Base-by-base conservation (phyloP, 1,140 invertebrate species). In the Sinonovacula constricta region DNA sequence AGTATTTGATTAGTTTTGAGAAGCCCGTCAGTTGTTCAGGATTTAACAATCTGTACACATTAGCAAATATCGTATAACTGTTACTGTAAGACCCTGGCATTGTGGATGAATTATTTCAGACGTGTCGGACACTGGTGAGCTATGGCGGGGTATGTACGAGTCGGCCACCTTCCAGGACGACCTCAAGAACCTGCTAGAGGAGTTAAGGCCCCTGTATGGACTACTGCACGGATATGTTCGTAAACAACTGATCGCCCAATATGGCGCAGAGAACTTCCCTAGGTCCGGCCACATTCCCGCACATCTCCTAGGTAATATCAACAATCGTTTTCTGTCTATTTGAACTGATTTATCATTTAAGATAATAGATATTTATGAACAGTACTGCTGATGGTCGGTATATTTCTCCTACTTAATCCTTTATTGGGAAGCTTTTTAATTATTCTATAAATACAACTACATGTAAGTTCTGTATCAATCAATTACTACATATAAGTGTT, bases 211-310 rank as follows among this genome's bases (percentile, higher is more conserved):
- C 0, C 91, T 98, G 0, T 98, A 98, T 86, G 94, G 97, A 81
- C 93, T 96, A 62, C 90, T 99, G 0, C 97, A 98, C 85, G 94
- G 96, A 2, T 99, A 98, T 89, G 94, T 98, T 0, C 93, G 97
- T 30, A 93, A 94, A 76, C 95, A 95, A 87, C 91, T 98, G 15
- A 93, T 94, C 15, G 94, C 96, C 87, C 93, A 75, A 10, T 85
- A 83, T 51, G 79, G 80, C 18, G 45, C 53, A 89, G 92, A 80
- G 22, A 54, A 79, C 7, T 87, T 90, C 62, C 86, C 88, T 0
- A 26, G n/a, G 0, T 76, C 74, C 26, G 88, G 85, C 22, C 88
- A 88, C 33, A 90, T 89, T 51, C 88, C 89, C 4, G 88, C 88
- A n/a, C 88, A 89, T 79, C 74, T 90, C 34, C 87, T 96, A 26